Percentiles rank a stretch among this genome's conserved stretches.
Evolutionary conservation across 2,113 vertebrate species (phyloP).

Genomic region (Tauraco erythrolophus): DNA sequence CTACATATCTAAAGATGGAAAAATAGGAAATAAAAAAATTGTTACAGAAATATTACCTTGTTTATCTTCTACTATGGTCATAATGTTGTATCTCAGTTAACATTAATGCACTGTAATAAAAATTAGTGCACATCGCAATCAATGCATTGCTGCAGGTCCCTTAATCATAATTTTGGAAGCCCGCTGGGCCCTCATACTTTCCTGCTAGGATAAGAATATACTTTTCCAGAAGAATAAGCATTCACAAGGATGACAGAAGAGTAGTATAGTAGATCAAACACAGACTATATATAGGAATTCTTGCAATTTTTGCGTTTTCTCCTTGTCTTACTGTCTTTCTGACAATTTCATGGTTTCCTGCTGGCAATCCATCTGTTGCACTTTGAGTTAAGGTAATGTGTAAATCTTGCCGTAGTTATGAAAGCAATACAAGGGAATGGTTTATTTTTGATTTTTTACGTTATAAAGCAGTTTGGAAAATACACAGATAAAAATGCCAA

Average conservation of each 20-base stretch:
- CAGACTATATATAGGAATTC: neutral
- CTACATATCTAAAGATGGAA: neutral
- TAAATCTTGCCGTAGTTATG: constrained; percentile 4
- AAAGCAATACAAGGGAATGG: neutral
- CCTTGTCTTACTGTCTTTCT: constrained; percentile 14
- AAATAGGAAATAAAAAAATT: neutral
- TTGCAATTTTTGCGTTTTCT: neutral
- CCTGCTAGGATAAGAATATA: neutral
- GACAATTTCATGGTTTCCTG: constrained; percentile 9
- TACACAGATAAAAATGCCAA: neutral
- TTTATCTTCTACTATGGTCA: no score
- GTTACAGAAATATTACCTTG: no score
- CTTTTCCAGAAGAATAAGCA: constrained; percentile 8
- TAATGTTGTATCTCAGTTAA: neutral
- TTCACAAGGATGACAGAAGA: constrained; percentile 34
- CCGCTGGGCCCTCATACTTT: neutral
- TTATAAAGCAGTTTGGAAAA: neutral
- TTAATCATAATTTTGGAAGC: neutral
- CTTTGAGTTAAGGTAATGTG: neutral
- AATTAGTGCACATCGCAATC: neutral
- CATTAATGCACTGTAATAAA: neutral
- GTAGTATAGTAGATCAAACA: constrained; percentile 1
- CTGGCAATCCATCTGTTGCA: constrained; percentile 35
- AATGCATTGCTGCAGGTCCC: neutral
- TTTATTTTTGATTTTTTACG: neutral